These are phyloP conservation scores for Bombylius major DNA, from an alignment of 2,888 invertebrate species.

Conservation along the genomic window DNA sequence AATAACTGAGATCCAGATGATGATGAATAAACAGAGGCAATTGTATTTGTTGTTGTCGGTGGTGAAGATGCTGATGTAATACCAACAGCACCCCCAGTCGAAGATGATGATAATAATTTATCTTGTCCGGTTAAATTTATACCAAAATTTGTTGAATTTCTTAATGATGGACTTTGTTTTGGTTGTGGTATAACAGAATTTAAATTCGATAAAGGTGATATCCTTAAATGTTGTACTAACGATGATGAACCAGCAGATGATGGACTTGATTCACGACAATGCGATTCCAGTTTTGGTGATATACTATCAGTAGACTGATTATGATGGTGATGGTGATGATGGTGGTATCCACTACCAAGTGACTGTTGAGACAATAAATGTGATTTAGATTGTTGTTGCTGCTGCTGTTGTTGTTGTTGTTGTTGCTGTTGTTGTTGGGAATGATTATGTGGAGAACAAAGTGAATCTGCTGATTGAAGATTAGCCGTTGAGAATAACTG, in stretches of 20 bases:
- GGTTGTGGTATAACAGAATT: constrained; percentile 14
- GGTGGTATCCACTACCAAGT: constrained; percentile 14
- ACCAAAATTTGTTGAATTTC: constrained; percentile 14
- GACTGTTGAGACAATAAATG: constrained; percentile 25
- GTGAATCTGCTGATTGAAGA: constrained; percentile 13
- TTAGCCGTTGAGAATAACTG: constrained; percentile 41
- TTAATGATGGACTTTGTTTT: constrained; percentile 15
- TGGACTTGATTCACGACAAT: constrained; percentile 21
- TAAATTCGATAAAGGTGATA: constrained; percentile 1
- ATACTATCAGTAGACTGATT: constrained; percentile 14
- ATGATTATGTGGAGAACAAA: constrained; percentile 14
- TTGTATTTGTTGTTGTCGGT: constrained; percentile 5
- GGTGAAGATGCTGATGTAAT: background rate
- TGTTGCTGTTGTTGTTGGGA: constrained; percentile 23
- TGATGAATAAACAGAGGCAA: constrained; percentile 11
- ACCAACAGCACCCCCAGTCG: background rate
- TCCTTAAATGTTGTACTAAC: constrained; percentile 3
- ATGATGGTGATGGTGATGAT: constrained; percentile 21
- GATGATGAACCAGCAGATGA: constrained; percentile 11
- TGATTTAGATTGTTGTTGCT: constrained; percentile 37
- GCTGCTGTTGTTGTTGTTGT: constrained; percentile 29
- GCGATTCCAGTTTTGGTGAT: constrained; percentile 17
- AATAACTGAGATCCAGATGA: constrained; percentile 21
- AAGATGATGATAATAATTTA: constrained; percentile 6
- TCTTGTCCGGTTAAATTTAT: constrained; percentile 3